These are phyloP conservation scores for Eulithis testata DNA, from an alignment of 2,888 invertebrate genomes.

Conservation along the genomic window DNA sequence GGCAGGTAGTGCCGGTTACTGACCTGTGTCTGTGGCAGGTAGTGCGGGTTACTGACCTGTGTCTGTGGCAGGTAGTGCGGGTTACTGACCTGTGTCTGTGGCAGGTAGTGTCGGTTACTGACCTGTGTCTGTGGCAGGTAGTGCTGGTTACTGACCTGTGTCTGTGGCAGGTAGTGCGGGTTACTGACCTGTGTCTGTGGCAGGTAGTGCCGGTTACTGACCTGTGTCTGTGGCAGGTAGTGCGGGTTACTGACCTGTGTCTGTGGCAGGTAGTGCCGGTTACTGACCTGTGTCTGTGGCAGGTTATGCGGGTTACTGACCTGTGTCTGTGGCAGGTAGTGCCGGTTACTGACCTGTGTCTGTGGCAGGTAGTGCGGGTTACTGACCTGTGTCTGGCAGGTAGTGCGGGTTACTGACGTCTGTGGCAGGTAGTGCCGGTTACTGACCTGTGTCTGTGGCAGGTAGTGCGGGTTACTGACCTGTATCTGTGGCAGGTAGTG, in stretches of 20 bases:
- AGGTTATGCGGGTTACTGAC: constrained; percentile 71
- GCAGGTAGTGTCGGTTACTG: constrained; percentile 68
- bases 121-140: constrained; percentile 73
- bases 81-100: constrained; percentile 71
- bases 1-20: constrained; percentile 69
- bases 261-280: constrained; percentile 66
- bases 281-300: constrained; percentile 69
- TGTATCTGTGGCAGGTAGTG: constrained; percentile 70
- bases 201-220: constrained; percentile 69
- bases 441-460: constrained; percentile 71
- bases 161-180: constrained; percentile 65
- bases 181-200: constrained; percentile 71
- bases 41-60: constrained; percentile 72
- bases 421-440: constrained; percentile 67
- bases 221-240: constrained; percentile 71
- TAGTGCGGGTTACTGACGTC: constrained; percentile 72
- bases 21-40: constrained; percentile 70
- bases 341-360: constrained; percentile 69
- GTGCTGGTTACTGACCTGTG: constrained; percentile 71
- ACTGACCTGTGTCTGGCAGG: constrained; percentile 69
- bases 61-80: constrained; percentile 68
- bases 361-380: constrained; percentile 68
- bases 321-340: constrained; percentile 72
- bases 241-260: constrained; percentile 72
- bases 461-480: constrained; percentile 70